Base-by-base conservation (phyloP, 2,888 invertebrate species). In the Synanthedon andrenaeformis region DNA sequence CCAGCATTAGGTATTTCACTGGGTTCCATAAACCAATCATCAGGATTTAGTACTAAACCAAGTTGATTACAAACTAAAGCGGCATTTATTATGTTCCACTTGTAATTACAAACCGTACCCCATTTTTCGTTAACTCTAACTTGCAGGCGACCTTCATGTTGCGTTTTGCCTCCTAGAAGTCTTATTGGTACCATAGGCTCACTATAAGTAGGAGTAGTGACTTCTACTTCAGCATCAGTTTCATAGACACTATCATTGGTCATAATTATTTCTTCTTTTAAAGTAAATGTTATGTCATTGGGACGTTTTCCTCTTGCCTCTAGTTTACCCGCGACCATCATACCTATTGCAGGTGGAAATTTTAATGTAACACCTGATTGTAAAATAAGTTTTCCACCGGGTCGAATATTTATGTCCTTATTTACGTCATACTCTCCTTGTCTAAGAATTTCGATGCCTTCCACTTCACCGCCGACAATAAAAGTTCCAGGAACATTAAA, bases 51-150 rank as follows among this genome's bases (percentile, higher is more conserved):
- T 0, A 95, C 95, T 57, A 96, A 89, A 0, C 99, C 99, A 58
- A 99, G 82, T 79, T 99, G 98, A 77, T 98, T 95, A 69, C 99
- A 99, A 1, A 96, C 97, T 51, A 99, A 82, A 0, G 97, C 96
- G 0, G 99, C 97, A 70, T 96, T 94, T 49, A 92, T 89, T 17
- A 96, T 92, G 50, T 93, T 97, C 98, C 99, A 99, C 51, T 94
- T 95, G 72, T 99, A 96, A 79, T 96, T 96, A 74, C 99, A 99
- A 1, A 99, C 96, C 0, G 98, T 98, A 42, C 99, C 99, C 99
- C 99, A 99, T 72, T 92, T 92, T 0, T 93, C 93, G 56, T 94
- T 91, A 8, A 98, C 87, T 66, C 92, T 91, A 0, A 98, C 91
- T 87, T 96, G 95, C 42, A 96, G 76, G 61, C 98, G 89, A 0